Base-by-base conservation (phyloP, 53 echinoderm and acorn worm species). In the Mesocentrotus franciscanus region DNA sequence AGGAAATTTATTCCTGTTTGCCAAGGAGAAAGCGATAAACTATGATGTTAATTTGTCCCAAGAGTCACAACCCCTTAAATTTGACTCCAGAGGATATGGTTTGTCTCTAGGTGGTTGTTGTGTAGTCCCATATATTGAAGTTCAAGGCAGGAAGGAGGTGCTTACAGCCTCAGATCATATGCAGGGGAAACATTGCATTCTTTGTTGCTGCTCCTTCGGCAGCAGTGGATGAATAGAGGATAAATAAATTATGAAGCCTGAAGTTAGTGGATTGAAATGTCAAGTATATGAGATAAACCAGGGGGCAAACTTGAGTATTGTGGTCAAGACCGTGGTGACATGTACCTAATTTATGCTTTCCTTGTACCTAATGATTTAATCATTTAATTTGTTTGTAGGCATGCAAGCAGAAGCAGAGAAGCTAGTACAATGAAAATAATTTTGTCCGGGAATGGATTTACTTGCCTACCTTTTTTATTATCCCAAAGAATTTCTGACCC, bases 101-200 rank as follows among this genome's bases (percentile, higher is more conserved):
- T 16, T 71, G 92, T 92, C 92, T 75, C 92, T 56, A 71, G 92
- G 92, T 20, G 29, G 92, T 92, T 57, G 8, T 93, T 93, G 81
- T 93, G 81, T 34, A 78, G 93, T 81, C 93, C 93, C 93, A 93
- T 59, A 39, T 81, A 81, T 83, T 94, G 95, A 87, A 94, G 95
- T 94, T 94, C 85, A 87, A 87, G 95, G 66, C 66, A 94, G 95
- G 85, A 94, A 85, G 71, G 71, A 72, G 70, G 85, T 59, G 78
- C 78, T 93, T 93, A 93, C 56, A 74, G 70, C 56, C 49, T 74
- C 18, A 36, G 90, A 90, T 91, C 91, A 91, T 35, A 68, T 71
- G 22, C 71, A 72, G 92, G 75, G 92, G 76, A 92, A 74, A 74
- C 92, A 76, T 92, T 91, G 32, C 74, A 71, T 70, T 92, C 92